Base-by-base conservation (phyloP, 2,113 vertebrate species). In the Urocolius indicus region DNA sequence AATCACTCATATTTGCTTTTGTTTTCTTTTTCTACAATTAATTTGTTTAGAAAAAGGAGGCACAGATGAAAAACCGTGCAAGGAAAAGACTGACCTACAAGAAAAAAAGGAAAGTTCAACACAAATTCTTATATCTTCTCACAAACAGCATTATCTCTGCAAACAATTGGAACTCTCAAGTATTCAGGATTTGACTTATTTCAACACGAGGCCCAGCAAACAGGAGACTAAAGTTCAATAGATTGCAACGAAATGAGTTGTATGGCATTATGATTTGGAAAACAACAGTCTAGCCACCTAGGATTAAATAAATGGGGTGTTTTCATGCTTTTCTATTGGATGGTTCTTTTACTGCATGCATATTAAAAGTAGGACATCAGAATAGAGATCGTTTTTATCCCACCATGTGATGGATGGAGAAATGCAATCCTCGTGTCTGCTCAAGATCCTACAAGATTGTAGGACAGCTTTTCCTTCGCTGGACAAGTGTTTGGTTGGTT, bases 41-140 rank as follows among this genome's bases (percentile, higher is more conserved):
- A 46, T 78, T 81, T 76, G 17, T 52, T 78, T 38, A 63, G 32
- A 61, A 57, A 59, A 82, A 46, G 5, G 21, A 72, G 21, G 13
- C 23, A 75, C 15, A 26, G 38, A 48, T 34, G 48, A 68, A 45
- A 67, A 86, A 73, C 46, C 0, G 0, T 3, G 0, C 19, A 54
- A 46, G 46, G 17, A 58, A 90, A 92, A 66, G 38, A 76, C 1
- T 61, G 45, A 16, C 49, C 34, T 57, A 10, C 4, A 74, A 81
- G 15, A 27, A 57, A 32, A 73, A 57, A 69, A 65, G 34, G 7
- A 11, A 48, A 77, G 23, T 43, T 74, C 17, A 71, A 67, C 8
- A 66, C 30, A 34, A 61, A 20, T 43, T 61, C 30, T 59, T 54
- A 0, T 9, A 2, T 5, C 1, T 67, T 68, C 22, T 58, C 62